Base-by-base conservation (phyloP, 2,113 vertebrate genomes). In the Pseudopodoces humilis region DNA sequence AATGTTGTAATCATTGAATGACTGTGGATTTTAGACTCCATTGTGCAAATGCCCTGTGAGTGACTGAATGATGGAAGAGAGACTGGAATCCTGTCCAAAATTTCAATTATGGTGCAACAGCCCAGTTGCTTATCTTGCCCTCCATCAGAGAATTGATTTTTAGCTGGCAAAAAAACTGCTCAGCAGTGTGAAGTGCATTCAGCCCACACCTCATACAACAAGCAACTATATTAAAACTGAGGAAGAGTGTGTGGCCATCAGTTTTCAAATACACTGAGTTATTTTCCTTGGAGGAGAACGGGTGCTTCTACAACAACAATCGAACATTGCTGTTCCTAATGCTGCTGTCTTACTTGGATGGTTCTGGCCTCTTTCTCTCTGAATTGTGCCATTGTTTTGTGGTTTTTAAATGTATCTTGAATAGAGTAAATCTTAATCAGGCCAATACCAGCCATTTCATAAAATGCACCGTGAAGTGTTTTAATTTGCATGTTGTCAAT, bases 301-400 rank as follows among this genome's bases (percentile, higher is more conserved):
- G 28, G 25, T 88, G 46, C 80, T 95, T 70, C 91, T 81, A 8
- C 1, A 3, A 35, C 78, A 84, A 79, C 78, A 91, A 30, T 79
- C 72, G 78, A 69, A 91, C 75, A 75, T 31, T 91, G 82, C 71
- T 79, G 74, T 72, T 92, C 59, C 82, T 83, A 68, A 33, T 56
- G 58, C 59, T 85, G 65, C 85, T 92, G 21, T 77, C 85, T 86
- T 63, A 62, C 70, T 97, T 56, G 68, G 60, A 35, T 81, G 28
- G 22, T 71, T 92, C 79, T 76, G 67, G 67, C 28, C 31, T 72
- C 23, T 80, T 71, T 71, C 59, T 60, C 15, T 91, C 69, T 84
- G 64, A 95, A 94, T 80, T 65, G 59, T 62, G 90, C 46, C 71
- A 93, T 93, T 94, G 85, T 97, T 90, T 90, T 77, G 77, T 88